Percentiles rank a stretch among this genome's conserved stretches.
Conservation (phyloP, 2,113 vertebrate species). For the Lycocorax pyrrhopterus region DNA sequence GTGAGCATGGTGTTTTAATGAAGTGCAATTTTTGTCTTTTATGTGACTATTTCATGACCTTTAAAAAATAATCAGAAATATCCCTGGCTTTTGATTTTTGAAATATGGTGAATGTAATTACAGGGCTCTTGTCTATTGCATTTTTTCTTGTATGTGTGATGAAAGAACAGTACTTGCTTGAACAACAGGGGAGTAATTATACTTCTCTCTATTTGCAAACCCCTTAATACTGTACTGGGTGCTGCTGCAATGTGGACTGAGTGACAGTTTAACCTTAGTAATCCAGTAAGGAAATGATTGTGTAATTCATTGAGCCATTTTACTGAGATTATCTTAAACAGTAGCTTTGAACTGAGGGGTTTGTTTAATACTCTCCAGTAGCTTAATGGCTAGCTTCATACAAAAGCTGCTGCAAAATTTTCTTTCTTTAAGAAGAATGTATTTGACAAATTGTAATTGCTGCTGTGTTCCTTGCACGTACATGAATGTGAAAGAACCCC, state of each 20-base stretch:
- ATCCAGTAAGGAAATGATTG: not conserved
- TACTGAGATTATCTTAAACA: not conserved
- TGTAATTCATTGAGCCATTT: not conserved
- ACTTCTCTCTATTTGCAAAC: not conserved
- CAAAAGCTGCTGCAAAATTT: not conserved
- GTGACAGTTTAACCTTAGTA: not conserved
- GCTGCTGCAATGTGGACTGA: not conserved
- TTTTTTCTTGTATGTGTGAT: not conserved
- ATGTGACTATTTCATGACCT: slow-evolving; percentile 17
- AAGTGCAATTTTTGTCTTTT: not conserved
- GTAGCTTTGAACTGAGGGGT: not conserved
- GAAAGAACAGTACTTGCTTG: not conserved
- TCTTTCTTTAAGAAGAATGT: not conserved
- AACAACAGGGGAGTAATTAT: not conserved
- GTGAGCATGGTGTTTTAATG: not conserved
- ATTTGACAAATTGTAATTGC: not conserved
- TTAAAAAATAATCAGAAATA: slow-evolving; percentile 15
- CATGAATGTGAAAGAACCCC: not conserved
- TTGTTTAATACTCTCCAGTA: not conserved
- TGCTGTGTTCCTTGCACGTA: not conserved
- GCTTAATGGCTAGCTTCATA: not conserved
- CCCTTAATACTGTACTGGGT: not conserved
- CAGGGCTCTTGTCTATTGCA: not conserved
- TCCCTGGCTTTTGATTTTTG: slow-evolving; percentile 1
- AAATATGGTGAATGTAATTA: not conserved